These are phyloP conservation scores for Dione vanillae DNA, from an alignment of 2,888 invertebrate species.

Conservation along the genomic window DNA sequence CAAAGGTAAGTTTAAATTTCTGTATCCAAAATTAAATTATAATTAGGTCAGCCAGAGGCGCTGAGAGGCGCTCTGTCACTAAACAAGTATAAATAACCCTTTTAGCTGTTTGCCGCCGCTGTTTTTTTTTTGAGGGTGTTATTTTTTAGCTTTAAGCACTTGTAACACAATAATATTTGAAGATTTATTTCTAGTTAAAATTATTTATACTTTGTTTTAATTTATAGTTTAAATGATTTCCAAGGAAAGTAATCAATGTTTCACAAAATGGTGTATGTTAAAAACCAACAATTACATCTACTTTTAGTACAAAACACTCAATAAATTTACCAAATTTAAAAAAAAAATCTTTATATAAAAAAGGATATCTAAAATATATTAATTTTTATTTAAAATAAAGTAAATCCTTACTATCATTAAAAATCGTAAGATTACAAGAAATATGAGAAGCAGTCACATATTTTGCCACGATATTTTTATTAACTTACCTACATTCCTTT, in stretches of 20 bases:
- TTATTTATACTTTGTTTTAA: too few relatives aligned
- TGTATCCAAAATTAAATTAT: constrained; percentile 72
- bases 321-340: too few relatives aligned
- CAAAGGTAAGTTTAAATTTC: constrained; percentile 46
- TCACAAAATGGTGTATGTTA: too few relatives aligned
- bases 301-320: too few relatives aligned
- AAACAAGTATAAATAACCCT: constrained; percentile 70
- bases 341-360: too few relatives aligned
- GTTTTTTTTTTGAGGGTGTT: constrained; percentile 25
- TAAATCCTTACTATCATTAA: constrained; percentile 4
- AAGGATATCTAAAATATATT: too few relatives aligned
- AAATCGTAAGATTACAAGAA: constrained; percentile 20
- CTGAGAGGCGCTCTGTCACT: constrained; percentile 62
- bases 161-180: not conserved
- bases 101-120: constrained; percentile 55
- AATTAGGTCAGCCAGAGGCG: constrained; percentile 69
- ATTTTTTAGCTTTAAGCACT: constrained; percentile 7
- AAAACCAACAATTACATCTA: too few relatives aligned
- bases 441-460: constrained; percentile 35
- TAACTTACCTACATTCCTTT: constrained; percentile 43
- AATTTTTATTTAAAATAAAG: constrained; percentile 8
- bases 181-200: not conserved
- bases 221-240: too few relatives aligned
- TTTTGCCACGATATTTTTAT: constrained; percentile 43
- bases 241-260: too few relatives aligned